Conservation (phyloP, 2,888 invertebrate species). For the Idaea dimidiata region DNA sequence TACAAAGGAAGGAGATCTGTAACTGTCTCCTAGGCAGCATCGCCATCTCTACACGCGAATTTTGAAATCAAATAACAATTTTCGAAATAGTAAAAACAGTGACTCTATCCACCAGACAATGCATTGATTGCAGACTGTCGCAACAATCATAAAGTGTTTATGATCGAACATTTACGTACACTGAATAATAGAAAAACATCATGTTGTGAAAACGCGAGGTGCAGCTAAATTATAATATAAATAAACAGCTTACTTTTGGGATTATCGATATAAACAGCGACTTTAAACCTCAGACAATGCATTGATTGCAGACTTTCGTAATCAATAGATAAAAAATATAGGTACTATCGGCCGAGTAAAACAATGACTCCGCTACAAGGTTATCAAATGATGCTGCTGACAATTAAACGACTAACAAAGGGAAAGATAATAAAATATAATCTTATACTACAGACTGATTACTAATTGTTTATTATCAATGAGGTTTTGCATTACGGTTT, state of each 20-base stretch:
- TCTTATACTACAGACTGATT: background rate
- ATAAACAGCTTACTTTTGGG: too few species aligned
- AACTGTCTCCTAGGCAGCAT: too few species aligned
- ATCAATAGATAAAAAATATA: background rate
- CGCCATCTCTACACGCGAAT: background rate
- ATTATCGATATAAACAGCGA: too few species aligned
- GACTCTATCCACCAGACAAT: background rate
- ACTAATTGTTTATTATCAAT: background rate
- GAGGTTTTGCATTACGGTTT: background rate
- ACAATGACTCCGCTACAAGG: background rate
- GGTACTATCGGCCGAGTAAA: background rate
- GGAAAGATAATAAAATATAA: background rate
- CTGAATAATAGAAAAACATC: too few species aligned
- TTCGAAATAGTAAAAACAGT: background rate
- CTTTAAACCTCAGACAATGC: background rate
- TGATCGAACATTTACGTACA: too few species aligned
- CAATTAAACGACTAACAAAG: conserved; percentile 1
- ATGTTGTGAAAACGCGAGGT: too few species aligned
- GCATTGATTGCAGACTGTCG: background rate
- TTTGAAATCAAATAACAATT: background rate
- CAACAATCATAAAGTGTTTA: background rate
- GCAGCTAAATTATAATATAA: too few species aligned
- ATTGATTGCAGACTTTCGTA: background rate
- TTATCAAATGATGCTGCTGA: background rate
- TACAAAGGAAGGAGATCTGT: too few species aligned